Evolutionary conservation across 2,113 vertebrate species (phyloP).

Genomic region (Micromys minutus): DNA sequence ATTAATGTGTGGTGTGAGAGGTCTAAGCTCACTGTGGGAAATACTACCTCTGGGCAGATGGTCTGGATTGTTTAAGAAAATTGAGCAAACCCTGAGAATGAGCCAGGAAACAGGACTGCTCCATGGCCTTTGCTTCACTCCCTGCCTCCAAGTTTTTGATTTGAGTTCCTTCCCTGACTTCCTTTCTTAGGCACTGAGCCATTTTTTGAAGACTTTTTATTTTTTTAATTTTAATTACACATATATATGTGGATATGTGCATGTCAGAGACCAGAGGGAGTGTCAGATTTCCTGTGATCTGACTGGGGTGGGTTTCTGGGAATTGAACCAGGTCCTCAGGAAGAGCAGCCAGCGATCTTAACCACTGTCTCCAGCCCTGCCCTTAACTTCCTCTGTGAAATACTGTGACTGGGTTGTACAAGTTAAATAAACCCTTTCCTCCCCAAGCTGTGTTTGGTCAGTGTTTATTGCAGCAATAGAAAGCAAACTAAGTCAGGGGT

Average conservation of each 20-base stretch:
- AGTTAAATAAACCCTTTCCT: background rate
- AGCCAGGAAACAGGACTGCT: background rate
- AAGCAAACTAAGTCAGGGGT: background rate
- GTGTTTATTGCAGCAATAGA: background rate
- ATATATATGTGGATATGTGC: background rate
- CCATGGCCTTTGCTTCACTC: background rate
- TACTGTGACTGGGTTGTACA: background rate
- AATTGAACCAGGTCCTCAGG: background rate
- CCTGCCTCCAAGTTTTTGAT: background rate
- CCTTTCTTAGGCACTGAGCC: background rate
- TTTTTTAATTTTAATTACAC: background rate
- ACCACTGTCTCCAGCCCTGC: background rate
- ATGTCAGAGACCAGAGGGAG: background rate
- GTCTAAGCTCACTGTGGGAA: background rate
- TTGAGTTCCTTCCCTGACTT: background rate
- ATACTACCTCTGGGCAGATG: background rate
- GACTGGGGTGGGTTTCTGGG: background rate
- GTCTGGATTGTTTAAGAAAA: slow-evolving; percentile 9
- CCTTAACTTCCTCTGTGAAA: background rate
- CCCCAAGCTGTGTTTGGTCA: background rate
- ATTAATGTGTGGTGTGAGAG: background rate
- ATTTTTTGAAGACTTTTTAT: background rate
- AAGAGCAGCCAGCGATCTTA: background rate
- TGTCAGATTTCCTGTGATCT: background rate
- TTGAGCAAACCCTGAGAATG: background rate